Evolutionary conservation across 1,140 invertebrate genomes (phyloP).

Genomic region (Idris sp.): DNA sequence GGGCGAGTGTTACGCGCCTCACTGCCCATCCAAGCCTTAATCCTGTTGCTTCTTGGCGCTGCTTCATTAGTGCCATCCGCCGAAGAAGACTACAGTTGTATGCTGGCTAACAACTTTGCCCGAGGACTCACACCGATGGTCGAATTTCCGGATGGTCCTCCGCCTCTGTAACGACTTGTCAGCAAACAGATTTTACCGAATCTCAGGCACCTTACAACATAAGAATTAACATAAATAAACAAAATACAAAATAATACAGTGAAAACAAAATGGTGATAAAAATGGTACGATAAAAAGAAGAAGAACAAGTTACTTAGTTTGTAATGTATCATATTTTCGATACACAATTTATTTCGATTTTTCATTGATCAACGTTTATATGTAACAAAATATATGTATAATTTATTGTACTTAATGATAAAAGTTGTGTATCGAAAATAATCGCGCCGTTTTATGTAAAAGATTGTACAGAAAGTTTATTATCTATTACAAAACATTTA

Average conservation of each 20-base stretch:
- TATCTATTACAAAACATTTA: slow-evolving; percentile 1
- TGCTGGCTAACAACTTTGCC: slow-evolving; percentile 88
- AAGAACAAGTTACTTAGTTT: background rate
- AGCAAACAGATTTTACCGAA: slow-evolving; percentile 14
- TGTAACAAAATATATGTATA: slow-evolving; percentile 18
- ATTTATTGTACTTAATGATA: slow-evolving; percentile 33
- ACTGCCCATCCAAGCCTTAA: slow-evolving; percentile 92
- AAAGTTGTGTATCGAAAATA: slow-evolving; percentile 17
- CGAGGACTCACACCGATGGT: slow-evolving; percentile 90
- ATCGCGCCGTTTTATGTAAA: slow-evolving; percentile 21
- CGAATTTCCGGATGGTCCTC: slow-evolving; percentile 92
- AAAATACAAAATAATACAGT: slow-evolving; percentile 8
- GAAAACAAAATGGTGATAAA: no score
- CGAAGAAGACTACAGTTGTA: slow-evolving; percentile 91
- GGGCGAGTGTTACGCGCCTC: slow-evolving; percentile 92
- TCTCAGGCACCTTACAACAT: slow-evolving; percentile 22
- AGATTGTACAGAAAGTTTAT: slow-evolving; percentile 24
- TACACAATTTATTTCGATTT: slow-evolving; percentile 7
- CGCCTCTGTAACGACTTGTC: slow-evolving; percentile 83
- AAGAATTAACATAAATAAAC: no score
- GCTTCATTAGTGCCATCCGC: slow-evolving; percentile 90
- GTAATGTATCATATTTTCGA: slow-evolving; percentile 11
- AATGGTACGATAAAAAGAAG: background rate
- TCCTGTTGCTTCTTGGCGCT: slow-evolving; percentile 91
- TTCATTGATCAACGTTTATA: no score